Conservation (phyloP, 2,113 vertebrate species). For the Chaetorhynchus papuensis region DNA sequence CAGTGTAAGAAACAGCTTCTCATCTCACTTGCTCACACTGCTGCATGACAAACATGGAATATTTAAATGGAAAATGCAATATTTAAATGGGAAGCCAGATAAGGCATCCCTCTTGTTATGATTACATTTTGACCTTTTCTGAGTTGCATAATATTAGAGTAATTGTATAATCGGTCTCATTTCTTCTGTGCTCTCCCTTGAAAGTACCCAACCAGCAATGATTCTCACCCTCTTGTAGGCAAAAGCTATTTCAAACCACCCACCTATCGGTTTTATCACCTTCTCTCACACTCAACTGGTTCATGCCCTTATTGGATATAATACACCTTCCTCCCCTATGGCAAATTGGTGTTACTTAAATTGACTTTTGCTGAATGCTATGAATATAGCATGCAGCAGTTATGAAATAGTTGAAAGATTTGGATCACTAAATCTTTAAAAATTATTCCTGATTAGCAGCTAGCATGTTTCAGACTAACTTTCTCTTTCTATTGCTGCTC, state of each 20-base stretch:
- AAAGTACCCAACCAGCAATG: not conserved
- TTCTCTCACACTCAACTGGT: not conserved
- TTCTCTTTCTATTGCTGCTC: not conserved
- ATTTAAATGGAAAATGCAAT: constrained; percentile 33
- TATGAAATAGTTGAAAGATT: not conserved
- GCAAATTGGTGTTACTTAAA: not conserved
- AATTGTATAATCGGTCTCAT: constrained; percentile 9
- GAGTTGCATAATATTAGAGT: constrained; percentile 33
- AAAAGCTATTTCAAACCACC: not conserved
- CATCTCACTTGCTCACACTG: not conserved
- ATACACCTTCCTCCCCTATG: not conserved
- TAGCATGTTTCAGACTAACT: not conserved
- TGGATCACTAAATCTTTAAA: not conserved
- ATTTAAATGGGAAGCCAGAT: constrained; percentile 41
- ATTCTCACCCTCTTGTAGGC: not conserved
- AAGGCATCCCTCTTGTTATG: not conserved
- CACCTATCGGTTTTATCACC: not conserved
- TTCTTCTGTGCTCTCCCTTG: not conserved
- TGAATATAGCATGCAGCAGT: not conserved
- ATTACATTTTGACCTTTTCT: constrained; percentile 46
- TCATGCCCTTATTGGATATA: not conserved
- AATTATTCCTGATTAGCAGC: not conserved
- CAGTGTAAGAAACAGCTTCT: not conserved
- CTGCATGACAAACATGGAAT: not conserved
- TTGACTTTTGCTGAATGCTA: not conserved